A percentile compares a stretch with the other conserved stretches of the same genome.
Evolutionary conservation across 2,888 invertebrate genomes (phyloP).

Genomic region (Pachymerium ferrugineum): DNA sequence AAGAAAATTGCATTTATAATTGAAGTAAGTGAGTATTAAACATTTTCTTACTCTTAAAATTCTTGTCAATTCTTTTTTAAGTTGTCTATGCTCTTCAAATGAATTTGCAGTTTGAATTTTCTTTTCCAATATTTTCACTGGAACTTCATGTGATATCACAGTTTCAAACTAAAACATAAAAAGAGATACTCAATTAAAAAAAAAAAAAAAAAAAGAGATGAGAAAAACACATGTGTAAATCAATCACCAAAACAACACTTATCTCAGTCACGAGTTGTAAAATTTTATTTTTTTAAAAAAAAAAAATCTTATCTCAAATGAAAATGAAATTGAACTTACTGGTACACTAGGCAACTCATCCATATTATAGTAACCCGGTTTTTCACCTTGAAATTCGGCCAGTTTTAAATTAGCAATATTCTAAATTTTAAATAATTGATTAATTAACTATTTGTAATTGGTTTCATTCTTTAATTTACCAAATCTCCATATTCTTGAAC

Average conservation of each 20-base stretch:
- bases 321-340: constrained; percentile 32
- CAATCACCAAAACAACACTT: no score
- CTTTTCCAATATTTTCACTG: constrained; percentile 45
- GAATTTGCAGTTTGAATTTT: constrained; percentile 41
- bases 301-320: no score
- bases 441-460: no score
- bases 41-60: constrained; percentile 25
- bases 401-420: constrained; percentile 37
- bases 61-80: constrained; percentile 23
- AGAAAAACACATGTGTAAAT: no score
- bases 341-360: constrained; percentile 33
- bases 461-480: no score
- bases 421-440: constrained; percentile 7
- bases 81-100: not conserved
- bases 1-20: no score
- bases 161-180: constrained; percentile 44
- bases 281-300: not conserved
- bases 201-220: no score
- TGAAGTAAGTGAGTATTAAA: no score
- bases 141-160: constrained; percentile 49
- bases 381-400: constrained; percentile 37
- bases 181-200: no score
- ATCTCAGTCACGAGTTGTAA: not conserved
- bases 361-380: not conserved
- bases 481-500: constrained; percentile 56